Conservation (phyloP, 1,140 invertebrate genomes). For the Tetramorium simillimum region DNA sequence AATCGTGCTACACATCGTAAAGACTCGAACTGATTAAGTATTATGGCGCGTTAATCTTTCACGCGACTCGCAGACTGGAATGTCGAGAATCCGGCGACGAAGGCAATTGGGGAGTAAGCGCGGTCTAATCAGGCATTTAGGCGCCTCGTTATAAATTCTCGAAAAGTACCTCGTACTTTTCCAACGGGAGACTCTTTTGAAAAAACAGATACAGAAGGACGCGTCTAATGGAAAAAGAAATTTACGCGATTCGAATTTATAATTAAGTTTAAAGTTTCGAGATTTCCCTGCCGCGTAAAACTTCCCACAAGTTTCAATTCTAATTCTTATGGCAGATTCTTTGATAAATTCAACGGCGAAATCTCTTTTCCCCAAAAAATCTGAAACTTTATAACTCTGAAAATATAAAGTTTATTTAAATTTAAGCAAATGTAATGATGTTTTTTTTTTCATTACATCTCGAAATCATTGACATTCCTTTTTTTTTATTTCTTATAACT, state of each 20-base stretch:
- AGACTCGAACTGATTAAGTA: slow-evolving; percentile 53
- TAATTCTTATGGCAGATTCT: background rate
- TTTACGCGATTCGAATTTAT: background rate
- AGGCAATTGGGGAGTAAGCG: slow-evolving; percentile 12
- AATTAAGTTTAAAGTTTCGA: background rate
- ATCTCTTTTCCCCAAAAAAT: background rate
- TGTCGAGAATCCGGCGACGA: slow-evolving; percentile 34
- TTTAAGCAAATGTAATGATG: background rate
- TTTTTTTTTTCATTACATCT: background rate
- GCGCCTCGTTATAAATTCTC: slow-evolving; percentile 30
- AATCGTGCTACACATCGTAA: slow-evolving; percentile 45
- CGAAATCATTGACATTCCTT: background rate
- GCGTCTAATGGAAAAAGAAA: slow-evolving; percentile 10
- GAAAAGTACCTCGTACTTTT: slow-evolving; percentile 20
- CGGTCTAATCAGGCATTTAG: slow-evolving; percentile 38
- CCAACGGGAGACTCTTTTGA: background rate
- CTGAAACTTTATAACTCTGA: background rate
- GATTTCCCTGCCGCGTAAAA: background rate
- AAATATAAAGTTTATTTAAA: background rate
- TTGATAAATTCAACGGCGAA: background rate
- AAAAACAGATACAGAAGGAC: background rate
- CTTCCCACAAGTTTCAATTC: background rate
- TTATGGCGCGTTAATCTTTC: slow-evolving; percentile 45
- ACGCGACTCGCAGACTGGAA: slow-evolving; percentile 5
- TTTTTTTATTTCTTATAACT: background rate